phyloP scores from a whole-genome alignment of 2,888 invertebrate species.

The Seira ritae region DNA sequence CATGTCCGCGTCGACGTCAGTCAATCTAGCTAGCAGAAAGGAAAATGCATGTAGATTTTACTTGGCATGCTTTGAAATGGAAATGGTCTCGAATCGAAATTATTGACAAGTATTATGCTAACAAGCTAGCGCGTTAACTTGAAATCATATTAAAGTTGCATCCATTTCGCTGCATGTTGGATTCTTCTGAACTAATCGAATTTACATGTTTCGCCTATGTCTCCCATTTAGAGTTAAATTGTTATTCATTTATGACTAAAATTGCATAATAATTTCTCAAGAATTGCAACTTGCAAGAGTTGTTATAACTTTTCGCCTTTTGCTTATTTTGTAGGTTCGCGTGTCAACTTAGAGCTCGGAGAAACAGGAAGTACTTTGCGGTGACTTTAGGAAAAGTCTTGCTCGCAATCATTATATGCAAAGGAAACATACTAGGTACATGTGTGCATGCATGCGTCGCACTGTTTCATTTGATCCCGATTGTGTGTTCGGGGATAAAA shows the following conservation, averaged over 20 bases:
- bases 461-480: conserved; percentile 26
- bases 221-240: background rate
- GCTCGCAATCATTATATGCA: background rate
- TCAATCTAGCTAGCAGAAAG: too few relatives aligned
- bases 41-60: too few relatives aligned
- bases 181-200: background rate
- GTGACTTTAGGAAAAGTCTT: conserved; percentile 28
- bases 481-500: background rate
- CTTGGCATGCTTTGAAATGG: too few relatives aligned
- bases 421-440: background rate
- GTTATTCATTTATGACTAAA: too few relatives aligned
- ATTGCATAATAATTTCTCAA: too few relatives aligned
- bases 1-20: too few relatives aligned
- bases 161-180: too few relatives aligned
- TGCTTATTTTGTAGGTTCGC: background rate
- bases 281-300: too few relatives aligned
- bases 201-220: background rate
- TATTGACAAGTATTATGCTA: too few relatives aligned
- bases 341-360: conserved; percentile 14
- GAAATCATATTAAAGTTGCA: too few relatives aligned
- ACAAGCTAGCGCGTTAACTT: too few relatives aligned
- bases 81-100: too few relatives aligned
- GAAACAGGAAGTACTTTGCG: conserved; percentile 36
- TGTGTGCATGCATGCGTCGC: conserved; percentile 12
- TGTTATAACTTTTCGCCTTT: background rate